Conservation (phyloP, 2,113 vertebrate species). For the Lophura nycthemera region DNA sequence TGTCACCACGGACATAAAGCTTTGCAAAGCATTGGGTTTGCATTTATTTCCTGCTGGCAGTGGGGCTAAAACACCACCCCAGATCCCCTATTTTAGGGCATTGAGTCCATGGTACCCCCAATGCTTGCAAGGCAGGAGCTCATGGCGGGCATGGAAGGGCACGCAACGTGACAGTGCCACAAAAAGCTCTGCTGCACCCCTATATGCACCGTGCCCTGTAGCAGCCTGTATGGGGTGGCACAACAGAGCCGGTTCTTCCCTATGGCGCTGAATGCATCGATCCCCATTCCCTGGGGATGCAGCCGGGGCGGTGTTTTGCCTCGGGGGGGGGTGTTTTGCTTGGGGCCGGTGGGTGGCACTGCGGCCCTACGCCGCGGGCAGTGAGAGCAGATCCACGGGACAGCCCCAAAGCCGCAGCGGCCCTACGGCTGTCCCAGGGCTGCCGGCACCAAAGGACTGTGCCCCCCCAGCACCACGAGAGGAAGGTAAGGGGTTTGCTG, state of each 20-base stretch:
- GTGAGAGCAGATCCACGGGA: background rate
- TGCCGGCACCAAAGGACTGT: background rate
- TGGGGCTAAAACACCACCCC: background rate
- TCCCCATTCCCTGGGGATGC: accelerated
- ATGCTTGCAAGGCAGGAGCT: background rate
- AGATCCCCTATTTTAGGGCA: background rate
- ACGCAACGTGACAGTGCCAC: accelerated
- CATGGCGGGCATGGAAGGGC: accelerated
- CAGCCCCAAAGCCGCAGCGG: background rate
- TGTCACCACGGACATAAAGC: accelerated
- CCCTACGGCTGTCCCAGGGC: background rate
- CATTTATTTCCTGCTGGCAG: background rate
- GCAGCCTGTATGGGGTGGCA: accelerated
- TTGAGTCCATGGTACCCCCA: accelerated
- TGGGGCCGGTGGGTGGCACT: slow-evolving; percentile 57
- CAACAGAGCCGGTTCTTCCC: background rate
- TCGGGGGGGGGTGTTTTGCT: background rate
- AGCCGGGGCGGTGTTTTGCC: background rate
- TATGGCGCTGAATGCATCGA: background rate
- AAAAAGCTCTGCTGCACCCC: background rate
- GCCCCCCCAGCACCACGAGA: background rate
- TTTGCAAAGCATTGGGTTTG: background rate
- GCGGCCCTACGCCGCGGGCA: background rate
- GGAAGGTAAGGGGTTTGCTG: background rate
- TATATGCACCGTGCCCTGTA: accelerated